Base-by-base conservation (phyloP, 2,888 invertebrate genomes). In the Bimastos eiseni region DNA sequence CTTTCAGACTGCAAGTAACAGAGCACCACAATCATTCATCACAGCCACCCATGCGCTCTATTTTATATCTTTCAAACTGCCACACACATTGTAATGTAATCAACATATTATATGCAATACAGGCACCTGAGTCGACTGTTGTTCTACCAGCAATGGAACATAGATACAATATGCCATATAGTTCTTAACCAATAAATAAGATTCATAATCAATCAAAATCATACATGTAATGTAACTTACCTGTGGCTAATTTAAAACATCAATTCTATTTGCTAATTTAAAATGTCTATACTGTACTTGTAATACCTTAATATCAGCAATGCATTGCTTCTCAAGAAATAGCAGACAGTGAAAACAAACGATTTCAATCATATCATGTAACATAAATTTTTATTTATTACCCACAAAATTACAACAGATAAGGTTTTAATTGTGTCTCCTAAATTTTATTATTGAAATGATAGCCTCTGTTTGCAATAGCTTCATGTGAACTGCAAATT, bases 1-100 rank as follows among this genome's bases (percentile, higher is more conserved):
- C 93, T 86, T 93, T 93, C 34, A 93, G 88, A 90, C 95, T 95
- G 44, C 89, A 90, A 83, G 86, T 17, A 70, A 70, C 70, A 70
- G n/a, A 70, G n/a, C 30, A 70, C 11, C n/a, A 70, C 70, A 70
- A n/a, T n/a, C 70, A 70, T 70, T 70, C 6, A n/a, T 70, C 70
- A 70, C 70, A 70, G 70, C n/a, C n/a, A n/a, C n/a, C n/a, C 30
- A 70, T n/a, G n/a, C 5, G 6, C 30, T 70, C 3, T n/a, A 70
- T 30, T 70, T 70, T 70, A n/a, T 13, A 70, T n/a, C 8, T n/a
- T n/a, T n/a, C n/a, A 70, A 70, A n/a, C 70, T n/a, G 70, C n/a
- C 70, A n/a, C 70, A 70, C 30, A 70, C 17, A 70, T 70, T n/a
- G 70, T 70, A 70, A 70, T 70, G 70, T n/a, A n/a, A 70, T 70